Conservation (phyloP, 2,888 invertebrate species). For the Pyrochroa serraticornis region DNA sequence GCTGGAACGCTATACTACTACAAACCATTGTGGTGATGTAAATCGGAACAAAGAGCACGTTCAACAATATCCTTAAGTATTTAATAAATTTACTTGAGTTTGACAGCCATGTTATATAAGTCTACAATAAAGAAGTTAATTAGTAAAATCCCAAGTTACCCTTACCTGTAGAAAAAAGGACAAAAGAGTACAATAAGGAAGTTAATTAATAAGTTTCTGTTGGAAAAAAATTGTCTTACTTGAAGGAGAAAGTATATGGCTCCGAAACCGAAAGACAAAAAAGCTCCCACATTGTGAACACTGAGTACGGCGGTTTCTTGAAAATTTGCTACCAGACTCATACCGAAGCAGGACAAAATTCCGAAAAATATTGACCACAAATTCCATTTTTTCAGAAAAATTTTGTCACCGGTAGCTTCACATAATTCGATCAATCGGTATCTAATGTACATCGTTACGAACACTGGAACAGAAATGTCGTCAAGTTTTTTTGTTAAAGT, state of each 20-base stretch:
- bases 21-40: conserved; percentile 10
- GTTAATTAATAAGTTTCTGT: too few relatives aligned
- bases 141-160: too few relatives aligned
- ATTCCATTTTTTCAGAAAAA: conserved; percentile 31
- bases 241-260: conserved; percentile 64
- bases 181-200: too few relatives aligned
- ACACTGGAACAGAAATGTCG: conserved; percentile 17
- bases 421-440: conserved; percentile 36
- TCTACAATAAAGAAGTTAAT: conserved; percentile 4
- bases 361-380: conserved; percentile 58
- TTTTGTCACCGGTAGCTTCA: conserved; percentile 29
- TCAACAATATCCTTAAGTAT: conserved; percentile 11
- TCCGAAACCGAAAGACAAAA: conserved; percentile 64
- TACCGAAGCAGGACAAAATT: conserved; percentile 60
- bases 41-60: conserved; percentile 6
- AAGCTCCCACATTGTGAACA: conserved; percentile 65
- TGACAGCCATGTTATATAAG: conserved; percentile 18
- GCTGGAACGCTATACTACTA: neutral
- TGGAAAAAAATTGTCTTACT: conserved; percentile 45
- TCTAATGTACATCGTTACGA: conserved; percentile 36
- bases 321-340: conserved; percentile 67
- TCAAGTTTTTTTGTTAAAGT: too few relatives aligned
- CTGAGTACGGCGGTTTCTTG: conserved; percentile 63
- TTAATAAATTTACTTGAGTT: conserved; percentile 5
- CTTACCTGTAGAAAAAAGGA: too few relatives aligned